phyloP scores from a whole-genome alignment of 2,113 vertebrate genomes.

The Chascanopsetta lugubris region DNA sequence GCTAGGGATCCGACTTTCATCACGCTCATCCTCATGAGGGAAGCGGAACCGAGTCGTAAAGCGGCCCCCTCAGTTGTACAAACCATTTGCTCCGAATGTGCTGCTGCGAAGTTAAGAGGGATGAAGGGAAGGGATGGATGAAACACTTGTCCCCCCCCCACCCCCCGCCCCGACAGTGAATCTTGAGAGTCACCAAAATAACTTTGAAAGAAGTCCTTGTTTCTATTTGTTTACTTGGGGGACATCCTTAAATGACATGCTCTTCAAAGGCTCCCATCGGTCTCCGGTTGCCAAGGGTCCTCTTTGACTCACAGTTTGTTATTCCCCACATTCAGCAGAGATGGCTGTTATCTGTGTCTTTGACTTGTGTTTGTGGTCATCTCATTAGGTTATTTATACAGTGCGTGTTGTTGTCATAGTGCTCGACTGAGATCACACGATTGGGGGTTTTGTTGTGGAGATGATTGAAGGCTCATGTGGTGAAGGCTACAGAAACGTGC shows the following conservation, averaged over 20 bases:
- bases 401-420: conserved; percentile 20
- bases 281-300: neutral
- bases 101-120: conserved; percentile 35
- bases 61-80: conserved; percentile 37
- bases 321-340: neutral
- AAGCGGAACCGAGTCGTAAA: conserved; percentile 44
- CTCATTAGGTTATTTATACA: neutral
- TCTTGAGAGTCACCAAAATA: conserved; percentile 11
- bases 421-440: conserved; percentile 1
- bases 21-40: conserved; percentile 50
- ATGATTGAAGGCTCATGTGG: conserved; percentile 16
- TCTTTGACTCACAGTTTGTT: neutral
- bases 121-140: conserved; percentile 1
- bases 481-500: conserved; percentile 5
- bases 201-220: conserved; percentile 18
- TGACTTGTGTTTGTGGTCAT: neutral
- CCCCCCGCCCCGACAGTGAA: conserved; percentile 8
- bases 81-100: conserved; percentile 50
- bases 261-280: conserved; percentile 22
- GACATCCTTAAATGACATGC: conserved; percentile 27
- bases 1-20: conserved; percentile 63
- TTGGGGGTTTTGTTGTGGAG: too few species aligned
- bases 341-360: neutral
- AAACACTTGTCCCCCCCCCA: too few species aligned
- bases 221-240: neutral